Percentiles rank a stretch among this genome's conserved stretches.
Conservation (phyloP, 2,113 vertebrate species). For the Takifugu bimaculatus region DNA sequence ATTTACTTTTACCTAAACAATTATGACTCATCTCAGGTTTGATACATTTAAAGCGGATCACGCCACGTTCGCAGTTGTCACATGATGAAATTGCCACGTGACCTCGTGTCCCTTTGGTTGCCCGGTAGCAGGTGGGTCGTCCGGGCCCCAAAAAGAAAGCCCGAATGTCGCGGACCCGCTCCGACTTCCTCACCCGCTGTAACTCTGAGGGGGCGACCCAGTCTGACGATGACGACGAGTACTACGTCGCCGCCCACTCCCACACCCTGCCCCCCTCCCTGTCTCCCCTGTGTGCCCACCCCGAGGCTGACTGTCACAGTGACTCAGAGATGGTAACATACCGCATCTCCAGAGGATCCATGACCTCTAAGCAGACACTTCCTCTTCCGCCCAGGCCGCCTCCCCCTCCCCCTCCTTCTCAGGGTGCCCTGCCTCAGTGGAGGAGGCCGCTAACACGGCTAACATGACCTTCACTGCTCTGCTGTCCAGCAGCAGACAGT, state of each 20-base stretch:
- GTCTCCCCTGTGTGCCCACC: conserved; percentile 67
- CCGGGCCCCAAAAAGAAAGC: conserved; percentile 96
- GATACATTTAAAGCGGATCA: neutral
- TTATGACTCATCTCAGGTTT: neutral
- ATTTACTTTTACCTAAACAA: no score
- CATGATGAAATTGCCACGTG: conserved; percentile 8
- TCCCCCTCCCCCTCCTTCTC: neutral
- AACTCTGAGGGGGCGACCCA: conserved; percentile 91
- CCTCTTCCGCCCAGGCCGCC: conserved; percentile 28
- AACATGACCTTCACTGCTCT: conserved; percentile 20
- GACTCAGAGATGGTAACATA: conserved; percentile 98
- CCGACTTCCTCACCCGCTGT: conserved; percentile 98
- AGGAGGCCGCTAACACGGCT: conserved; percentile 49
- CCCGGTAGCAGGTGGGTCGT: conserved; percentile 77
- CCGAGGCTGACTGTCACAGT: conserved; percentile 89
- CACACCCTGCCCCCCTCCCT: conserved; percentile 77
- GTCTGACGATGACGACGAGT: conserved; percentile 89
- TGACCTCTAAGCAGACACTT: conserved; percentile 56
- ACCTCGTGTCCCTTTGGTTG: conserved; percentile 65
- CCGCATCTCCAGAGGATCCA: conserved; percentile 32
- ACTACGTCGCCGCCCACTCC: conserved; percentile 85
- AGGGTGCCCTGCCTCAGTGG: conserved; percentile 22
- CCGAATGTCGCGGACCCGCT: conserved; percentile 97
- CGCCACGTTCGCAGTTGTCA: neutral
- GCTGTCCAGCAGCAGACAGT: neutral